A percentile compares a stretch with the other conserved stretches of the same genome.
These are phyloP conservation scores for Peromyscus attwateri DNA, from an alignment of 2,797 vertebrate species.

Conservation along the genomic window DNA sequence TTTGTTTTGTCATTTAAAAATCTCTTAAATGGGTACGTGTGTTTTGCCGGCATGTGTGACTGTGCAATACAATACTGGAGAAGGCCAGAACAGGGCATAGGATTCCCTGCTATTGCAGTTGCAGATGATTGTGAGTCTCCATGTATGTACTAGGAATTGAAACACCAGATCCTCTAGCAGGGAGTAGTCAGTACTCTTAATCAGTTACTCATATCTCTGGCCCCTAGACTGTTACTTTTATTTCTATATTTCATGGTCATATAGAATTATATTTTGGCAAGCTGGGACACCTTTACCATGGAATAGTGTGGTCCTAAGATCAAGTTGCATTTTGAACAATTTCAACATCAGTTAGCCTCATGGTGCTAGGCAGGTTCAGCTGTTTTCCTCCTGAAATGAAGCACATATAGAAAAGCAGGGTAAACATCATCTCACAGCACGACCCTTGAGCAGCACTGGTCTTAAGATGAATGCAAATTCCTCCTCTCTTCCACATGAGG, in stretches of 20 bases:
- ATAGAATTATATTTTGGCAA: constrained; percentile 1
- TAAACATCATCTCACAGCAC: not conserved
- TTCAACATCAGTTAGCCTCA: not conserved
- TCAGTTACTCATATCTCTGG: not conserved
- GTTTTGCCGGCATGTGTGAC: not conserved
- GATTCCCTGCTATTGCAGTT: not conserved
- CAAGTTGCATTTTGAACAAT: not conserved
- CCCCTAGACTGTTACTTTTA: not conserved
- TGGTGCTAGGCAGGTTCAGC: not conserved
- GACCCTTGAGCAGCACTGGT: not conserved
- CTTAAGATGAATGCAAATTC: not conserved
- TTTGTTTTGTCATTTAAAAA: not conserved
- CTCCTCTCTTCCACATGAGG: not conserved
- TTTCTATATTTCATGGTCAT: not conserved
- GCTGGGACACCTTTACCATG: not conserved
- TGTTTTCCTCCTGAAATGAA: not conserved
- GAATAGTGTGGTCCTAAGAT: not conserved
- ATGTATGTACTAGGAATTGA: not conserved
- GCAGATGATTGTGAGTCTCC: not conserved
- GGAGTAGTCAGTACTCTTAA: not conserved
- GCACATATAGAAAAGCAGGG: not conserved
- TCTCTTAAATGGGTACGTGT: too few relatives aligned
- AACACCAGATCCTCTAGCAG: too few relatives aligned
- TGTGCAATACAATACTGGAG: not conserved
- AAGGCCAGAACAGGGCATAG: too few relatives aligned